A percentile compares a stretch with the other conserved stretches of the same genome.
Evolutionary conservation across 2,113 vertebrate genomes (phyloP).

Genomic region (Rhinoderma darwinii): DNA sequence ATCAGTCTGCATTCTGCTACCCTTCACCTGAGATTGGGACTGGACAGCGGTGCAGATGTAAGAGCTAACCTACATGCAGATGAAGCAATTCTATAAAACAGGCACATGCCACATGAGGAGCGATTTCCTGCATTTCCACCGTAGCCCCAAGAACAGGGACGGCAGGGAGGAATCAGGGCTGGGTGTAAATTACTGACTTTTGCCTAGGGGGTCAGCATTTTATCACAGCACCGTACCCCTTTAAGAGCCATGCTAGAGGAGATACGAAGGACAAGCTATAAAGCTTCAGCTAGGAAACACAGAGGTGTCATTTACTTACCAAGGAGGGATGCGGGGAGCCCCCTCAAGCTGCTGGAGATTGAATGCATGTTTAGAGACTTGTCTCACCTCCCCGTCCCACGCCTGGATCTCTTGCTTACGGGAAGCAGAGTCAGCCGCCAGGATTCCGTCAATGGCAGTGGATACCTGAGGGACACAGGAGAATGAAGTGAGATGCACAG

Average conservation of each 20-base stretch:
- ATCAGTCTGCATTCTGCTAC: neutral
- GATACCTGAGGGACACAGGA: slow-evolving; percentile 79
- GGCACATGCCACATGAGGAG: too few species aligned
- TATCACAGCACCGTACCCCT: neutral
- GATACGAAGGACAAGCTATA: neutral
- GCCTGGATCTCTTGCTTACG: slow-evolving; percentile 93
- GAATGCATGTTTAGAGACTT: slow-evolving; percentile 89
- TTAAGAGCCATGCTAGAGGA: too few species aligned
- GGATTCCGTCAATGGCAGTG: slow-evolving; percentile 86
- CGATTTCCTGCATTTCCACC: neutral
- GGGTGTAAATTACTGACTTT: too few species aligned
- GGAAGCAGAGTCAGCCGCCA: slow-evolving; percentile 93
- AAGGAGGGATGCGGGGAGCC: slow-evolving; percentile 91
- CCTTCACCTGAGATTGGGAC: too few species aligned
- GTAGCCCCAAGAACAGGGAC: neutral
- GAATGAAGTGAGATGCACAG: neutral
- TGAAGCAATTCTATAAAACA: too few species aligned
- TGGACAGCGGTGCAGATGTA: too few species aligned
- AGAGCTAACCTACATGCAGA: too few species aligned
- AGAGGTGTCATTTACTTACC: slow-evolving; percentile 73
- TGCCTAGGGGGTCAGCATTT: neutral
- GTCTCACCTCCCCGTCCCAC: slow-evolving; percentile 96
- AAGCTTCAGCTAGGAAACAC: neutral
- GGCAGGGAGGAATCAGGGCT: too few species aligned
- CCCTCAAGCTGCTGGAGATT: slow-evolving; percentile 93